Evolutionary conservation across 2,113 vertebrate species (phyloP).

Genomic region (Damaliscus lunatus): DNA sequence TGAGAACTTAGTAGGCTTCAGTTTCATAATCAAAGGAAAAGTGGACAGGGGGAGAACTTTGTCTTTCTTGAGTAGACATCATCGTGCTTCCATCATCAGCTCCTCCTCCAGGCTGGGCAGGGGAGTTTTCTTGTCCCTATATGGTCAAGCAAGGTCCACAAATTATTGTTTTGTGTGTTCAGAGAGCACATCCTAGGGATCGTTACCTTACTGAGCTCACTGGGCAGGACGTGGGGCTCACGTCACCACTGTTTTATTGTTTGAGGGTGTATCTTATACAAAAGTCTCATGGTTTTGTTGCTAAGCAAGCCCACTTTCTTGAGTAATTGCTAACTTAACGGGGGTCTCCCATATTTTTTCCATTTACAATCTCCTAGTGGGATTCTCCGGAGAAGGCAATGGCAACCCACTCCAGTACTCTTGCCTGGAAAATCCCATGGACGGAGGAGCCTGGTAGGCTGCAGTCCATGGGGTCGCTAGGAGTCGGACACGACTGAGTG

Average conservation of each 20-base stretch:
- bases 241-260: not conserved
- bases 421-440: too few relatives aligned
- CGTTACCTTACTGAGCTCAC: not conserved
- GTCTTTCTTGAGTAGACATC: not conserved
- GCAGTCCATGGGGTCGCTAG: too few relatives aligned
- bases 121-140: not conserved
- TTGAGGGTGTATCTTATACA: not conserved
- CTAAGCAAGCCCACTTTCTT: not conserved
- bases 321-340: rapidly evolving
- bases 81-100: not conserved
- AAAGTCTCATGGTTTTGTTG: not conserved
- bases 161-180: not conserved
- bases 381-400: not conserved
- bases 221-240: not conserved
- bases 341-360: not conserved
- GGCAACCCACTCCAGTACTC: too few relatives aligned
- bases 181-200: not conserved
- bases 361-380: not conserved
- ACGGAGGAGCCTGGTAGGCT: too few relatives aligned
- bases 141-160: not conserved
- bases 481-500: too few relatives aligned
- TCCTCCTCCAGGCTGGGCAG: not conserved
- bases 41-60: not conserved
- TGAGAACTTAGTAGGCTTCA: not conserved
- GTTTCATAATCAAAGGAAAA: not conserved